These are phyloP conservation scores for Asobara japonica DNA, from an alignment of 1,140 invertebrate genomes.

Conservation along the genomic window DNA sequence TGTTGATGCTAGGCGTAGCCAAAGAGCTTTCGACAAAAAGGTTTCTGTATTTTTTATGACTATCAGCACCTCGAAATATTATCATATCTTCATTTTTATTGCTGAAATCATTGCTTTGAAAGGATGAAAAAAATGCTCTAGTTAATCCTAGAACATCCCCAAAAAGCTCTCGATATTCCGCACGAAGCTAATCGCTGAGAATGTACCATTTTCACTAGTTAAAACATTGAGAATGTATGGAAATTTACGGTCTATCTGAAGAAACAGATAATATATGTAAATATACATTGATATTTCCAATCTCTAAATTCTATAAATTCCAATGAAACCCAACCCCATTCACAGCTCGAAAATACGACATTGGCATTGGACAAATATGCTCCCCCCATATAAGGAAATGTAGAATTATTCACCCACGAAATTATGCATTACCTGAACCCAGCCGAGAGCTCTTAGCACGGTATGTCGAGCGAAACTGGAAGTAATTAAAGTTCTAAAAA, in stretches of 20 bases:
- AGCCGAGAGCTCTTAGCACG: too few relatives aligned
- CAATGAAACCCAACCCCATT: neutral
- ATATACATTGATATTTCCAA: neutral
- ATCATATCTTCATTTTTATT: too few relatives aligned
- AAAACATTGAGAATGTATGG: too few relatives aligned
- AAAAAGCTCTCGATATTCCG: too few relatives aligned
- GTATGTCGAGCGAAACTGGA: too few relatives aligned
- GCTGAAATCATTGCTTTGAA: too few relatives aligned
- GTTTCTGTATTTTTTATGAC: neutral
- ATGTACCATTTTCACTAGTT: too few relatives aligned
- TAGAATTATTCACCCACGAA: neutral
- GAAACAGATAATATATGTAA: too few relatives aligned
- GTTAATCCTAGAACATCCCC: too few relatives aligned
- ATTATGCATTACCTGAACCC: neutral
- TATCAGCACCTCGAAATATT: neutral
- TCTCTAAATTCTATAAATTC: neutral
- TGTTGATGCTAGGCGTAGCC: neutral
- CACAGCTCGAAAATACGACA: neutral
- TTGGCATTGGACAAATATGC: slow-evolving; percentile 7
- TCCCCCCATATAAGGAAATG: neutral
- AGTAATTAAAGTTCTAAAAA: neutral
- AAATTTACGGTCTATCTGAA: too few relatives aligned
- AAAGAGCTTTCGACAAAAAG: neutral
- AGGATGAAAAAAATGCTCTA: too few relatives aligned
- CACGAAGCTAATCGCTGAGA: too few relatives aligned